Base-by-base conservation (phyloP, 2,888 invertebrate species). In the Harpalus rufipes region DNA sequence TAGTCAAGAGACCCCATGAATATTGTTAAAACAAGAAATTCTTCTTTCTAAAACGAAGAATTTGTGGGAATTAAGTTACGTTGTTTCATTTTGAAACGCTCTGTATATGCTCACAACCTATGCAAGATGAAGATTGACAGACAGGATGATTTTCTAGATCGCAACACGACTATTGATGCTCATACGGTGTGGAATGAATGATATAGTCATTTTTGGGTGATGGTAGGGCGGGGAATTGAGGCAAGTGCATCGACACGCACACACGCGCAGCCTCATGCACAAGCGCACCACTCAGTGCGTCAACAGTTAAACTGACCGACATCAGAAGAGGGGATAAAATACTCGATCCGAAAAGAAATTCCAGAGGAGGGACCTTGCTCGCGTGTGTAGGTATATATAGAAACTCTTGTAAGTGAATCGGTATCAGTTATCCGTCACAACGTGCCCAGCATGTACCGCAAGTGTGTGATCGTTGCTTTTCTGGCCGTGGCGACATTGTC, bases 391-490 rank as follows among this genome's bases (percentile, higher is more conserved):
- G 80, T 90, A 90, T 90, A 90, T 89, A 90, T 89, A 89, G 87
- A 87, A 87, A 87, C 88, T 89, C 90, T 89, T 90, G 90, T 88
- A 90, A 90, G 90, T 90, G 89, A 90, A 90, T 89, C 88, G 88
- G 88, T 90, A 90, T 90, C 91, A 91, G 91, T 90, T 89, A 89
- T 85, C 86, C 80, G 82, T 78, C 86, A 61, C 78, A 85, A 86
- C 85, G 84, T 74, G 82, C 58, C 32, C 65, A 88, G 88, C 88
- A 94, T 94, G 93, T 93, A 93, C 89, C 89, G 90, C 89, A 92
- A 93, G 91, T 94, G 93, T 91, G 91, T 93, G 88, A 91, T 94
- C 89, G 89, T 94, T 88, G 90, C 93, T 89, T 91, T 93, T 90
- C 89, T 93, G 90, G 92, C 92, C 87, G 91, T 93, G 89, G 92